Conservation (phyloP, 2,888 invertebrate genomes). For the Dilophus febrilis region DNA sequence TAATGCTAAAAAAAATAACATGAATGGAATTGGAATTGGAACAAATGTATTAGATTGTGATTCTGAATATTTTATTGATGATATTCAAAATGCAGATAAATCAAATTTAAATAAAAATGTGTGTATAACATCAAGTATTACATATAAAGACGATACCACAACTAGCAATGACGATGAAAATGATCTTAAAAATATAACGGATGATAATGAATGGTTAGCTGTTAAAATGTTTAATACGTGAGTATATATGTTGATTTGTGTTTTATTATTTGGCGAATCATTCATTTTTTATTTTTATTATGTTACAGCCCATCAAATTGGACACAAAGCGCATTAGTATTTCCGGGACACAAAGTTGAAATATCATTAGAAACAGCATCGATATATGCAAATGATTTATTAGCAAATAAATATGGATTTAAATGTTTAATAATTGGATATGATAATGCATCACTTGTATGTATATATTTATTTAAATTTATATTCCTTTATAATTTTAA, state of each 20-base stretch:
- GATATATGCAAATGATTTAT: conserved; percentile 82
- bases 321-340: conserved; percentile 70
- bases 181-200: neutral
- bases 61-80: conserved; percentile 1
- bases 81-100: conserved; percentile 1
- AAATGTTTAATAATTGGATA: conserved; percentile 67
- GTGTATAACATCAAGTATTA: neutral
- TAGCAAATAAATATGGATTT: conserved; percentile 59
- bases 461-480: conserved; percentile 4
- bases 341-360: conserved; percentile 87
- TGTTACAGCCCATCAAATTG: conserved; percentile 35
- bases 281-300: neutral
- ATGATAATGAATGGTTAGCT: conserved; percentile 2
- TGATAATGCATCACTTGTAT: conserved; percentile 47
- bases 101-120: conserved; percentile 3
- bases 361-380: conserved; percentile 93
- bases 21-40: too few relatives aligned
- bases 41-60: too few relatives aligned
- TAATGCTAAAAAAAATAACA: conserved; percentile 11
- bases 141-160: neutral
- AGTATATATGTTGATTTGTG: too few relatives aligned
- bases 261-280: neutral
- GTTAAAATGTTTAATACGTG: conserved; percentile 3
- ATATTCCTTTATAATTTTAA: too few relatives aligned
- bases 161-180: neutral